Base-by-base conservation (phyloP, 53 echinoderm and acorn worm species). In the Patiria pectinifera region DNA sequence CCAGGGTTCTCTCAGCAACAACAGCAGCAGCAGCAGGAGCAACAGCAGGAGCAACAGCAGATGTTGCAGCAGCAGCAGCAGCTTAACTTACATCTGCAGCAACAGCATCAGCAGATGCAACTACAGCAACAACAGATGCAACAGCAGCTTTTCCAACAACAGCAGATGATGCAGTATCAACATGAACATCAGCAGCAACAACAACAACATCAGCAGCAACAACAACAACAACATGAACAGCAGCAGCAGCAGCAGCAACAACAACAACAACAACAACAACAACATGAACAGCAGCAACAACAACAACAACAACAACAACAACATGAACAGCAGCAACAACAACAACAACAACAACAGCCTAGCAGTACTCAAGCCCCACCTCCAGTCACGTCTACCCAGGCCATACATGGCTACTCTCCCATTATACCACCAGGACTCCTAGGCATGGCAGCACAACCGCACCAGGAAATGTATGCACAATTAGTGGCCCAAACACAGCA, bases 231-330 rank as follows among this genome's bases (percentile, higher is more conserved):
- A 11, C 77, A 92, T 11, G 74, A 84, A 77, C 92, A 83, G 14
- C 76, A 92, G 45, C 92, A 92, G 80, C 92, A 86, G 35, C 69
- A 76, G 66, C 79, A 78, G 7, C 62, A 85, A 25, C 92, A 92
- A 84, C 86, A 92, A 7, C 84, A 83, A 6, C 92, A 45, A 44
- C 60, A 72, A 59, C 48, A 79, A 23, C 21, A 70, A n/a, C 47
- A 69, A 3, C 82, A 82, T 5, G 18, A n/a, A 24, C 69, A 26
- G 22, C 91, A 83, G 83, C 83, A 91, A 16, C 92, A 83, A 59
- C 61, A 48, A 9, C 83, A 77, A 45, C 78, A 62, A 62, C 62
- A 78, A 12, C 77, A 85, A 0, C 60, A 76, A 11, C 59, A 75
- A 18, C 84, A 76, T 2, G 62, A 77, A 21, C 61, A 76, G 18